Evolutionary conservation across 2,113 vertebrate species (phyloP).

Genomic region (Benitochromis conjunctus): DNA sequence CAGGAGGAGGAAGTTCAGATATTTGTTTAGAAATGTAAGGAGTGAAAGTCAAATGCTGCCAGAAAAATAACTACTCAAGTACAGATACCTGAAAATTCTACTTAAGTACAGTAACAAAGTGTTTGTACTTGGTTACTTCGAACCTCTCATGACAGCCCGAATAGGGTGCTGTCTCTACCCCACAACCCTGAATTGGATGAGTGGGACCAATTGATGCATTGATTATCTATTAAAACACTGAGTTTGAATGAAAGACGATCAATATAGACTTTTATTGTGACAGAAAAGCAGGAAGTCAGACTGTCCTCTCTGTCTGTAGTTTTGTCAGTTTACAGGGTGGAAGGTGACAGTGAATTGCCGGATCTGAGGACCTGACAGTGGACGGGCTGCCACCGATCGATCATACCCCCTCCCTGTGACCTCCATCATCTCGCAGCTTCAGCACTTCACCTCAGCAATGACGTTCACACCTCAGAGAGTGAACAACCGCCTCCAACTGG

Average conservation of each 20-base stretch:
- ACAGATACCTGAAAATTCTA: neutral
- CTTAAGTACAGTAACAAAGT: neutral
- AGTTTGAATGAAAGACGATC: neutral
- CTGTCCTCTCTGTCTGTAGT: neutral
- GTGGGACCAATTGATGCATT: neutral
- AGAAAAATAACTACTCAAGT: neutral
- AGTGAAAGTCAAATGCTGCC: neutral
- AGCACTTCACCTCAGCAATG: neutral
- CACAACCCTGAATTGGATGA: neutral
- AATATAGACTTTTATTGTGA: neutral
- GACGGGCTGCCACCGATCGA: neutral
- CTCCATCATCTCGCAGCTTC: slow-evolving; percentile 1
- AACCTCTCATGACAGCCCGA: neutral
- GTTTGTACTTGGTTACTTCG: neutral
- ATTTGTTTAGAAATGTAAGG: neutral
- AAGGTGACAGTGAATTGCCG: neutral
- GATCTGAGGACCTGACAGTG: neutral
- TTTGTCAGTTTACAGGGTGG: neutral
- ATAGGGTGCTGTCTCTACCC: neutral
- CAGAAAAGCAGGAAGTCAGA: neutral
- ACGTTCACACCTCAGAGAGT: neutral
- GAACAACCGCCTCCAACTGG: neutral
- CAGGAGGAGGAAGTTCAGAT: neutral
- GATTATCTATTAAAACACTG: neutral
- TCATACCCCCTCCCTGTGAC: neutral